Conservation (phyloP, 2,113 vertebrate species). For the Gobio gobio region DNA sequence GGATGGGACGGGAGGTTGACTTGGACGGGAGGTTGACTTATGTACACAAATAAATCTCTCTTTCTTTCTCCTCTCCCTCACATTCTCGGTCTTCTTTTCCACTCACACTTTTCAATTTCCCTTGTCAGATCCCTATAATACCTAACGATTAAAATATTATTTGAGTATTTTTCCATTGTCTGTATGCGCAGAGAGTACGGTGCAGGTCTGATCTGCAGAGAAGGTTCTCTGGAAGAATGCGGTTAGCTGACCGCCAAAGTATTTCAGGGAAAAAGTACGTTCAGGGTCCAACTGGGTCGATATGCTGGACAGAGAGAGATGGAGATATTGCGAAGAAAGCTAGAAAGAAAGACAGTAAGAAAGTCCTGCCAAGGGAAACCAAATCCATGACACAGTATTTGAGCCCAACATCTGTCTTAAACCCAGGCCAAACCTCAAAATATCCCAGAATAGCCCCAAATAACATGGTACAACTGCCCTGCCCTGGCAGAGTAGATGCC, state of each 20-base stretch:
- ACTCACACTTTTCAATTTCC: constrained; percentile 41
- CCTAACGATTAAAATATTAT: not conserved
- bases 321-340: not conserved
- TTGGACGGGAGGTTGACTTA: not conserved
- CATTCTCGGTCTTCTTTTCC: constrained; percentile 10
- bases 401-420: constrained; percentile 53
- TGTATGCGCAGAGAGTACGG: not conserved
- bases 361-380: constrained; percentile 24
- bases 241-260: constrained; percentile 64
- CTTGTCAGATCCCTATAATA: not conserved
- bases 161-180: constrained; percentile 5
- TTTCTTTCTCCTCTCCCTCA: constrained; percentile 26
- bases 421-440: constrained; percentile 44
- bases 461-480: constrained; percentile 47
- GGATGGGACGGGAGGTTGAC: too few relatives aligned
- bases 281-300: constrained; percentile 28
- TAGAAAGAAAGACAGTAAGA: constrained; percentile 10
- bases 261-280: constrained; percentile 65
- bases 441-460: constrained; percentile 57
- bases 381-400: constrained; percentile 40
- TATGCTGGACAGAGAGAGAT: constrained; percentile 24
- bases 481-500: not conserved
- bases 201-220: not conserved
- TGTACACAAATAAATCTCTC: constrained; percentile 71
- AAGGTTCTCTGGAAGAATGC: constrained; percentile 64